Conservation (phyloP, 2,113 vertebrate species). For the Halcyon senegalensis region DNA sequence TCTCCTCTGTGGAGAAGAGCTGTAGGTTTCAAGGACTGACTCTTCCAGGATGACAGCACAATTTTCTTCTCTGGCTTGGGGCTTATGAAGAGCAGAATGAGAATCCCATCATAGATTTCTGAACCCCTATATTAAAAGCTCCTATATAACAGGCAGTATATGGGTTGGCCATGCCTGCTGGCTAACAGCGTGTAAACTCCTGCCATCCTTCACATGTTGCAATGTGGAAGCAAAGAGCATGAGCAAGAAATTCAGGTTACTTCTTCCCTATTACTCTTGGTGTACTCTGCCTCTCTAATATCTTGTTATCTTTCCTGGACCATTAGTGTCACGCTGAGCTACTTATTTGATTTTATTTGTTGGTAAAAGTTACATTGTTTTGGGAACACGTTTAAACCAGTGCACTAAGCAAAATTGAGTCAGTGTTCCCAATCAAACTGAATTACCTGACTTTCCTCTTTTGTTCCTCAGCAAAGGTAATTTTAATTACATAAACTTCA, state of each 20-base stretch:
- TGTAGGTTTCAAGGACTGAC: not conserved
- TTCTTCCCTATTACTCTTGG: not conserved
- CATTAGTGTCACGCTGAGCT: not conserved
- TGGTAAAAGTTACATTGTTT: not conserved
- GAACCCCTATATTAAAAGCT: not conserved
- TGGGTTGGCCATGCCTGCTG: not conserved
- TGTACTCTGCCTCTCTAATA: not conserved
- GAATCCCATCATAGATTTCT: not conserved
- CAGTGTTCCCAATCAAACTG: not conserved
- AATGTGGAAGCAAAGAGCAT: not conserved
- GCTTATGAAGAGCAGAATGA: not conserved
- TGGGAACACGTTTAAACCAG: not conserved
- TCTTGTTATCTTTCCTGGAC: not conserved
- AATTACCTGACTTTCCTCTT: not conserved
- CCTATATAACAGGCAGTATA: not conserved
- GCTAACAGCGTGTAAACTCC: not conserved
- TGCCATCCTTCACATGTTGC: not conserved
- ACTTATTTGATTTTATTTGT: not conserved
- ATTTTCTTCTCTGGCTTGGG: not conserved
- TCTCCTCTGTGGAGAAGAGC: not conserved
- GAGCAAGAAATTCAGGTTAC: not conserved
- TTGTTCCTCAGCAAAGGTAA: not conserved
- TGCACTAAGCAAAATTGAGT: not conserved
- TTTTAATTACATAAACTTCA: conserved; percentile 15
- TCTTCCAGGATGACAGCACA: not conserved